Conservation (phyloP, 2,113 vertebrate genomes). For the Sminthopsis crassicaudata region DNA sequence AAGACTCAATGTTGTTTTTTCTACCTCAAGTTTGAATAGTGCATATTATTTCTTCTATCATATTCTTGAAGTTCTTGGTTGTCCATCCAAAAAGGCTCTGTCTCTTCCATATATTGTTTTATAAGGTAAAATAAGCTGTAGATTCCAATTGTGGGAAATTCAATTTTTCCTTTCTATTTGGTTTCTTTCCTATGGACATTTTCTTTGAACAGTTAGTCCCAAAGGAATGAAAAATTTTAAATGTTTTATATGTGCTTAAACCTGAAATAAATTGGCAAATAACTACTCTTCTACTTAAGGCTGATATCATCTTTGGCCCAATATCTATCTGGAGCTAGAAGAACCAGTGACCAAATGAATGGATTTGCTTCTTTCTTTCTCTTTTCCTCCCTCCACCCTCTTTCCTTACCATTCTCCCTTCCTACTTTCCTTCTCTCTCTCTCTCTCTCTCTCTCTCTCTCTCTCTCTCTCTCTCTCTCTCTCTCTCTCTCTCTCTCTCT, state of each 20-base stretch:
- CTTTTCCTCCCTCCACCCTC: too few relatives aligned
- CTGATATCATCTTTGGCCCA: conserved; percentile 77
- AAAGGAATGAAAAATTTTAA: conserved; percentile 68
- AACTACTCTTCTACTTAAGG: conserved; percentile 68
- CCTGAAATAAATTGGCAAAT: conserved; percentile 72
- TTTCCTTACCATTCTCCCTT: neutral
- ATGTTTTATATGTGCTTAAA: conserved; percentile 74
- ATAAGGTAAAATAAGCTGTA: conserved; percentile 37
- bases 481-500: neutral
- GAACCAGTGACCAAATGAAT: neutral
- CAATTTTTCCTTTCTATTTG: conserved; percentile 36
- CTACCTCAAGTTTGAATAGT: neutral
- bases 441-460: neutral
- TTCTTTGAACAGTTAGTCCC: conserved; percentile 52
- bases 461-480: neutral
- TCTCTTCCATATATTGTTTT: neutral
- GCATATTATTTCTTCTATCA: neutral
- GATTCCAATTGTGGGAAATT: conserved; percentile 50
- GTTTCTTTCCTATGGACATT: conserved; percentile 64
- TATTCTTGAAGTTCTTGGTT: neutral
- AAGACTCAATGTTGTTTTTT: neutral
- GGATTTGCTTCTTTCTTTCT: neutral
- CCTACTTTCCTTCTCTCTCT: too few relatives aligned
- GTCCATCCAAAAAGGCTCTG: neutral
- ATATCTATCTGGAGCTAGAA: conserved; percentile 46